phyloP scores from a whole-genome alignment of 2,888 invertebrate genomes.

The Leptogaster cylindrica region DNA sequence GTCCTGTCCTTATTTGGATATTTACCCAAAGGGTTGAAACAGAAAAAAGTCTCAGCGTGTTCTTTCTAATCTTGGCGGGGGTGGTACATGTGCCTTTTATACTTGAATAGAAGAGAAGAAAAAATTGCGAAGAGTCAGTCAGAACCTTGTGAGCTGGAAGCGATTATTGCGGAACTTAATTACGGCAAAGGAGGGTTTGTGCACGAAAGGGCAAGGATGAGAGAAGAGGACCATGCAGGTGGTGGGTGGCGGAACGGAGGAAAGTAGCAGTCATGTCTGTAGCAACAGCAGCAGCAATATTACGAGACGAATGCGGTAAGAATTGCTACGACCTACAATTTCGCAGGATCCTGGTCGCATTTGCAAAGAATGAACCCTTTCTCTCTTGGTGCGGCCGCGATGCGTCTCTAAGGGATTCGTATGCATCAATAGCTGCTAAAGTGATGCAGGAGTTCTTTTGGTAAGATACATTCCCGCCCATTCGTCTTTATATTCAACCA shows the following conservation, averaged over 20 bases:
- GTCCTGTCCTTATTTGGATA: conserved; percentile 47
- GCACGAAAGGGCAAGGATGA: conserved; percentile 39
- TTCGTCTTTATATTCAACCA: too few species aligned
- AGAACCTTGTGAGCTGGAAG: conserved; percentile 46
- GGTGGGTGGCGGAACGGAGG: conserved; percentile 23
- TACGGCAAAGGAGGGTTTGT: conserved; percentile 42
- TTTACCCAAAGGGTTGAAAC: conserved; percentile 47
- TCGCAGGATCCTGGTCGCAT: conserved; percentile 7
- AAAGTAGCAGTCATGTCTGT: too few species aligned
- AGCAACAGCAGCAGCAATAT: too few species aligned
- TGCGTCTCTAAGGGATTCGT: conserved; percentile 32
- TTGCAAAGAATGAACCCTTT: conserved; percentile 31
- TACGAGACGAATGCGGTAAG: conserved; percentile 29
- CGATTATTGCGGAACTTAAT: conserved; percentile 46
- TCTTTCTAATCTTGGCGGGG: conserved; percentile 35
- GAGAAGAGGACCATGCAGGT: conserved; percentile 15
- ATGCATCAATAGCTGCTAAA: conserved; percentile 44
- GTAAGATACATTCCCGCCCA: conserved; percentile 27
- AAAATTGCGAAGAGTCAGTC: conserved; percentile 20
- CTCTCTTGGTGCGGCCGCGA: conserved; percentile 25
- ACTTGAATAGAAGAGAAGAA: conserved; percentile 19
- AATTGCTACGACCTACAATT: conserved; percentile 33
- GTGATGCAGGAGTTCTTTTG: conserved; percentile 43
- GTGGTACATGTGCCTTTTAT: conserved; percentile 15
- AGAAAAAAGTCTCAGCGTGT: conserved; percentile 34